Conservation (phyloP, 2,888 invertebrate species). For the Hololepta plana region DNA sequence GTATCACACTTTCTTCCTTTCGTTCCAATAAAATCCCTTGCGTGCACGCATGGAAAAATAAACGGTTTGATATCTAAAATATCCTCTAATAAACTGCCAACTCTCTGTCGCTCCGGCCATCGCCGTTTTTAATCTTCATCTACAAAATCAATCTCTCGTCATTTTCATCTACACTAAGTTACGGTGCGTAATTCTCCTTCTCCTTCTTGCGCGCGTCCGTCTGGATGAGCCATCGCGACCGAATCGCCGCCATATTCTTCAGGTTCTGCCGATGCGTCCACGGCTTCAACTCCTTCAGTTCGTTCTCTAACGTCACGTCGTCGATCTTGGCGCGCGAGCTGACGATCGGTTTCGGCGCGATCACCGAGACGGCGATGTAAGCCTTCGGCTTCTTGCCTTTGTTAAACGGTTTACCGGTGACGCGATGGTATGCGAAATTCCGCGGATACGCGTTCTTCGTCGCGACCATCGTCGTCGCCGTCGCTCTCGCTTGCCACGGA, state of each 20-base stretch:
- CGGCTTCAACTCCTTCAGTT: slow-evolving; percentile 24
- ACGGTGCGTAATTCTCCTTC: slow-evolving; percentile 7
- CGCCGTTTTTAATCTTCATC: too few relatives aligned
- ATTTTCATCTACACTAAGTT: slow-evolving; percentile 8
- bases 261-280: slow-evolving; percentile 24
- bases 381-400: slow-evolving; percentile 23
- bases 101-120: too few relatives aligned
- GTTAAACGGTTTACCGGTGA: slow-evolving; percentile 22
- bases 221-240: slow-evolving; percentile 21
- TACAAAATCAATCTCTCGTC: too few relatives aligned
- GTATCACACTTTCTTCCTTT: too few relatives aligned
- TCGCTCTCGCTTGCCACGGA: slow-evolving; percentile 12
- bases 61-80: too few relatives aligned
- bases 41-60: too few relatives aligned
- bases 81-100: too few relatives aligned
- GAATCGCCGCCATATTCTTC: slow-evolving; percentile 20
- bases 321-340: slow-evolving; percentile 11
- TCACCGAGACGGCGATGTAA: slow-evolving; percentile 27
- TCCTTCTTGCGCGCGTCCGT: slow-evolving; percentile 9
- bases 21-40: too few relatives aligned
- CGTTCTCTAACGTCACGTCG: slow-evolving; percentile 19
- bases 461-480: slow-evolving; percentile 12
- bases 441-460: slow-evolving; percentile 18
- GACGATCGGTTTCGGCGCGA: slow-evolving; percentile 21
- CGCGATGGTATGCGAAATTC: slow-evolving; percentile 26